Percentiles rank a stretch among this genome's conserved stretches.
These are phyloP conservation scores for Yasuhikotakia modesta DNA, from an alignment of 2,797 vertebrate genomes.

Conservation along the genomic window DNA sequence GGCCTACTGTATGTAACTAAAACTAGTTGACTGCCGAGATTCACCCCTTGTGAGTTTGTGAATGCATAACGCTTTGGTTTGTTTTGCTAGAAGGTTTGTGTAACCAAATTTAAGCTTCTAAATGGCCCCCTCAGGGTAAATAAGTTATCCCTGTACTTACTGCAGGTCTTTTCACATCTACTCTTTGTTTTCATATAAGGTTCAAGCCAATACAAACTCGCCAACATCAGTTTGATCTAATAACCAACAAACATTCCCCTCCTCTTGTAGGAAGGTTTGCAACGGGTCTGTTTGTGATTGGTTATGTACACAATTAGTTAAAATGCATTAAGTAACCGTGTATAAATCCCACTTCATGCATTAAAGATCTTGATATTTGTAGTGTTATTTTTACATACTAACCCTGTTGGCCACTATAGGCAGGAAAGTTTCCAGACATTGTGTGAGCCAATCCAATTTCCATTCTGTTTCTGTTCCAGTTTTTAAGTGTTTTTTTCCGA, in stretches of 20 bases:
- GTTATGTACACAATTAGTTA: no score
- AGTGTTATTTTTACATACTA: background rate
- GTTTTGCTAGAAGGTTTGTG: no score
- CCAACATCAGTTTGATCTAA: no score
- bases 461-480: background rate
- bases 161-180: slow-evolving; percentile 10
- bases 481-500: background rate
- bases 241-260: no score
- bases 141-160: slow-evolving; percentile 37
- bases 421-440: no score
- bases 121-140: slow-evolving; percentile 37
- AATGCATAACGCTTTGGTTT: no score
- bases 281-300: no score
- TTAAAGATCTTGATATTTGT: background rate
- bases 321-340: background rate
- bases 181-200: background rate
- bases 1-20: no score
- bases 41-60: background rate
- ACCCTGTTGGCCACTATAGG: background rate
- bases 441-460: no score
- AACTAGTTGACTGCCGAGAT: no score
- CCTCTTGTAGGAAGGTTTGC: no score
- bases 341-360: no score
- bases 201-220: background rate
- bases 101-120: slow-evolving; percentile 16